Evolutionary conservation across 2,797 vertebrate genomes (phyloP).

Genomic region (Gila robusta): DNA sequence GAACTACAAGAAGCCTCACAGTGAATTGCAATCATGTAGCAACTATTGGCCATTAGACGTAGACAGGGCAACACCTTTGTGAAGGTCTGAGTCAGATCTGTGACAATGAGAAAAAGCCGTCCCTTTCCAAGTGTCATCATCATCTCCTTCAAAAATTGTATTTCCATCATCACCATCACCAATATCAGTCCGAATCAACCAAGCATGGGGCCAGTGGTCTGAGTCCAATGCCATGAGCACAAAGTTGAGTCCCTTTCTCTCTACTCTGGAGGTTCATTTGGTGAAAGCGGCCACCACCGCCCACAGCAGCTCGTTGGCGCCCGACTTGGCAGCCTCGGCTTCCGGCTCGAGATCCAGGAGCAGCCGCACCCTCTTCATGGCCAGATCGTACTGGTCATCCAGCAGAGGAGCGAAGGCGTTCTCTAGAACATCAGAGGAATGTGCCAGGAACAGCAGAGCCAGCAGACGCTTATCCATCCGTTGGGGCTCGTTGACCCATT

Average conservation of each 20-base stretch:
- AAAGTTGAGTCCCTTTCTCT: conserved; percentile 33
- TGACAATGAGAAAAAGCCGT: conserved; percentile 35
- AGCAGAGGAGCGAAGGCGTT: conserved; percentile 96
- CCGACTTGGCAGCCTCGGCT: conserved; percentile 90
- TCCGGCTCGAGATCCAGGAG: conserved; percentile 96
- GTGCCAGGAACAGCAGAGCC: conserved; percentile 93
- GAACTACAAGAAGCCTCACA: conserved; percentile 58
- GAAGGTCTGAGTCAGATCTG: conserved; percentile 68
- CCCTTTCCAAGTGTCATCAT: conserved; percentile 51
- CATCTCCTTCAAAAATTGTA: conserved; percentile 56
- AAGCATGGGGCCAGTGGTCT: conserved; percentile 29
- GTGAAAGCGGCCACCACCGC: conserved; percentile 95
- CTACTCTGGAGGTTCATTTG: conserved; percentile 81
- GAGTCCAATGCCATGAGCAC: conserved; percentile 41
- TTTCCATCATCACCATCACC: conserved; percentile 66
- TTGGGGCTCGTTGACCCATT: conserved; percentile 96
- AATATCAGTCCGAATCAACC: conserved; percentile 70
- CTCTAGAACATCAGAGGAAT: conserved; percentile 96
- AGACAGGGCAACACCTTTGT: conserved; percentile 33
- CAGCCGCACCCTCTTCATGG: conserved; percentile 92
- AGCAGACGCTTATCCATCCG: conserved; percentile 97
- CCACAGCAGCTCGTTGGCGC: conserved; percentile 94
- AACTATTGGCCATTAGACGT: conserved; percentile 44
- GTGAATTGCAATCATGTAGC: conserved; percentile 55
- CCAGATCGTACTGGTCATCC: conserved; percentile 96